Evolutionary conservation across 2,888 invertebrate species (phyloP), one percentile per base, ranked within the genome.

Genomic region (Hyppa rectilinea): DNA sequence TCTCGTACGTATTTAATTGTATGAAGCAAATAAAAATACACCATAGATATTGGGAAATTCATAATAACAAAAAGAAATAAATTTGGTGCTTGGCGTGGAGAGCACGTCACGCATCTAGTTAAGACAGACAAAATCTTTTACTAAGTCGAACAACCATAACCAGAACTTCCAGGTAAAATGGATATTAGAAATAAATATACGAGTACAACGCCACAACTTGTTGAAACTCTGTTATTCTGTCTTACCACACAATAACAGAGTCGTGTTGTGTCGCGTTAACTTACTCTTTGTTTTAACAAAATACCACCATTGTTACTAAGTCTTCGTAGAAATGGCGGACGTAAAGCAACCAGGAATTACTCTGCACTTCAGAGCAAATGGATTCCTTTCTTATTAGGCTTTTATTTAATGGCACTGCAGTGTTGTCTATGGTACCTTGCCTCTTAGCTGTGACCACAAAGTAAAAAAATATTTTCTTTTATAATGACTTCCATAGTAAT

Each of bases 361-460:
- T 81, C n/a, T n/a, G n/a, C n/a, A 74, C 83, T 81, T 69, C 66
- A 73, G 72, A 80, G 79, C 85, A 83, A 87, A 88, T 86, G 83
- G 83, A 78, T 80, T 85, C 81, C 80, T 80, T 84, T 85, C 79
- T 82, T 85, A 83, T 83, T 86, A 82, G 75, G 63, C 78, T 82
- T 81, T 80, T 76, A 73, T 76, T 85, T 81, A 80, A 84, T 69
- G 66, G 61, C 62, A 55, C 53, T 74, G 71, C 67, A 68, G 69
- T 58, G 53, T 62, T 70, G 73, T 67, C 72, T 55, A 49, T 38
- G 47, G 34, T 43, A 68, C 75, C 50, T 64, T 31, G 17, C 45
- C 34, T 64, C 55, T 55, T 12, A 29, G 14, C 52, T 20, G 14
- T 34, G 20, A 0, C 50, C 40, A 50, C 40, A 61, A 56, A 58